Evolutionary conservation across 1,140 invertebrate species (phyloP).

Genomic region (Drosophila grimshawi): DNA sequence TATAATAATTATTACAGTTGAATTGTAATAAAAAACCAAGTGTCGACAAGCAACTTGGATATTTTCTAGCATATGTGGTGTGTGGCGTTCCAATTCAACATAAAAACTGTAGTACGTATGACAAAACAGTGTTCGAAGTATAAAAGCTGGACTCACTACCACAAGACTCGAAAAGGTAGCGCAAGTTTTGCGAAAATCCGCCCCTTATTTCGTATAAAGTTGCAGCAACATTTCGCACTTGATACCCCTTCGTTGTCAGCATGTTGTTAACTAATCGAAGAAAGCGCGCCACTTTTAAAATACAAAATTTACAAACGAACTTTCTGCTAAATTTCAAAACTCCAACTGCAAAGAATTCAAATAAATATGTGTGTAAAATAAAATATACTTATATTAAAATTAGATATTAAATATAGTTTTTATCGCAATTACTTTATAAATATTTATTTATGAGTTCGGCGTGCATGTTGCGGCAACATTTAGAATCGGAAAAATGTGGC

Average conservation of each 20-base stretch:
- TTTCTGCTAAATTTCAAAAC: too few relatives aligned
- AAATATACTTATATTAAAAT: not conserved
- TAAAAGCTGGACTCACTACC: not conserved
- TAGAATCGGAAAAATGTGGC: conserved; percentile 19
- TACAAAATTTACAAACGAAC: not conserved
- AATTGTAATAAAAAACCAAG: not conserved
- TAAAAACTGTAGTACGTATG: not conserved
- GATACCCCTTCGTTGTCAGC: conserved; percentile 12
- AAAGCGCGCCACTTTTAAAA: conserved; percentile 17
- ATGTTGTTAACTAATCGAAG: conserved; percentile 10
- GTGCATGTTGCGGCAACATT: conserved; percentile 39
- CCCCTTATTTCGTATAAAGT: not conserved
- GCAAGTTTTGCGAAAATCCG: not conserved
- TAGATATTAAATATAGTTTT: not conserved
- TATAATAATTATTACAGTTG: conserved; percentile 12
- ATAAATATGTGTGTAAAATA: not conserved
- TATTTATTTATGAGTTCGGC: not conserved
- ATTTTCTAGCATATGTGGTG: conserved; percentile 1
- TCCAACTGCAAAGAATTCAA: not conserved
- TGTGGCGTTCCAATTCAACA: not conserved
- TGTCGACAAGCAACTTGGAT: not conserved
- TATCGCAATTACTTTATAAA: not conserved
- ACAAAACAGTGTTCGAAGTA: not conserved
- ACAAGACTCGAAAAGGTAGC: not conserved
- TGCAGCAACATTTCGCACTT: conserved; percentile 1